phyloP scores from a whole-genome alignment of 2,888 invertebrate genomes.

The Creontiades dilutus region DNA sequence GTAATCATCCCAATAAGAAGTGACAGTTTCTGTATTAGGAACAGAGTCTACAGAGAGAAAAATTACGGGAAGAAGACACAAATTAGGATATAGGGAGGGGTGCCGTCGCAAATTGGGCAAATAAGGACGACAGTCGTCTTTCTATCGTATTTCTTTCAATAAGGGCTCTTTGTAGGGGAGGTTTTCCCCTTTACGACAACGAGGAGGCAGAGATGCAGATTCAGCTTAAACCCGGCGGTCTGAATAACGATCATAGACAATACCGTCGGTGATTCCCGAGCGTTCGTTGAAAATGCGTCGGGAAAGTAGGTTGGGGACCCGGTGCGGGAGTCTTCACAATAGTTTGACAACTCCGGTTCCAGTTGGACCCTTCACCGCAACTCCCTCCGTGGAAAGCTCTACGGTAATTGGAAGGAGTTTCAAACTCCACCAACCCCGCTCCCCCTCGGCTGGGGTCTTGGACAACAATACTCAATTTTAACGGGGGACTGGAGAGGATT shows the following conservation, averaged over 20 bases:
- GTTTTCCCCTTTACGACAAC: background rate
- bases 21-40: background rate
- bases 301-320: conserved; percentile 1
- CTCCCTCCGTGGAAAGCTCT: background rate
- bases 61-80: conserved; percentile 38
- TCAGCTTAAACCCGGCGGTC: background rate
- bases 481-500: background rate
- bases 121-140: conserved; percentile 44
- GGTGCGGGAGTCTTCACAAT: conserved; percentile 28
- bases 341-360: conserved; percentile 15
- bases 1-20: background rate
- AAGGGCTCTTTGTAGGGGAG: background rate
- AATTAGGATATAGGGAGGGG: conserved; percentile 48
- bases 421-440: background rate
- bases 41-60: background rate
- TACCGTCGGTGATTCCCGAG: background rate
- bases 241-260: conserved; percentile 8
- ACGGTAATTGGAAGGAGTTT: conserved; percentile 38
- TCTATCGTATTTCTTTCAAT: background rate
- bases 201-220: background rate
- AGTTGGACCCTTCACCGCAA: conserved; percentile 16
- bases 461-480: conserved; percentile 51
- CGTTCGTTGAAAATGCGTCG: background rate
- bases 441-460: background rate
- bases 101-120: conserved; percentile 51